phyloP scores from a whole-genome alignment of 2,888 invertebrate species.

The Alviniconcha strummeri region DNA sequence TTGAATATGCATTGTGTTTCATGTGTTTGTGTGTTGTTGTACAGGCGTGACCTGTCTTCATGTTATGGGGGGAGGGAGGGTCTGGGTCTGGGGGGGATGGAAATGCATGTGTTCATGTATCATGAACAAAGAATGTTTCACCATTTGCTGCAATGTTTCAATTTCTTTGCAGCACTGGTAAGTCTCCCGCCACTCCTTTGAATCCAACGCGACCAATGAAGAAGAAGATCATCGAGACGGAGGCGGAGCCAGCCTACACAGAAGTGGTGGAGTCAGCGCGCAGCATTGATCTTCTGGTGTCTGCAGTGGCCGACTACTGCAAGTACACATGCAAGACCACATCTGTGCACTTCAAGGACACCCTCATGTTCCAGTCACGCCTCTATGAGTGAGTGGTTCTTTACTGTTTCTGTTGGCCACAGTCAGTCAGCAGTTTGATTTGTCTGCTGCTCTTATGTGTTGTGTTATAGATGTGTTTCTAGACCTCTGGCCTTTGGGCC shows the following conservation, averaged over 20 bases:
- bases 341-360: constrained; percentile 70
- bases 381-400: constrained; percentile 68
- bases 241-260: constrained; percentile 68
- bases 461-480: neutral
- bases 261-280: constrained; percentile 67
- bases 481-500: too few species aligned
- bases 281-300: constrained; percentile 68
- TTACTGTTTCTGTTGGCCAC: neutral
- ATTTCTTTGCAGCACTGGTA: constrained; percentile 35
- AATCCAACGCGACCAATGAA: constrained; percentile 60
- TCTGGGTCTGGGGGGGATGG: too few species aligned
- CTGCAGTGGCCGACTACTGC: constrained; percentile 69
- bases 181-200: constrained; percentile 46
- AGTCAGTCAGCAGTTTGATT: neutral
- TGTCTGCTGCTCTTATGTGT: too few species aligned
- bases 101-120: too few species aligned
- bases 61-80: neutral
- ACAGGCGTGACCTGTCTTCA: neutral
- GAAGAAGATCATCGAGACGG: constrained; percentile 72
- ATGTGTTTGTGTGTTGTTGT: too few species aligned
- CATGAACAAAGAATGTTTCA: too few species aligned
- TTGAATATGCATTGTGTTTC: too few species aligned
- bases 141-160: too few species aligned
- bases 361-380: constrained; percentile 73
- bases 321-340: constrained; percentile 68